Conservation (phyloP, 2,888 invertebrate species). For the Lumbricus terrestris region DNA sequence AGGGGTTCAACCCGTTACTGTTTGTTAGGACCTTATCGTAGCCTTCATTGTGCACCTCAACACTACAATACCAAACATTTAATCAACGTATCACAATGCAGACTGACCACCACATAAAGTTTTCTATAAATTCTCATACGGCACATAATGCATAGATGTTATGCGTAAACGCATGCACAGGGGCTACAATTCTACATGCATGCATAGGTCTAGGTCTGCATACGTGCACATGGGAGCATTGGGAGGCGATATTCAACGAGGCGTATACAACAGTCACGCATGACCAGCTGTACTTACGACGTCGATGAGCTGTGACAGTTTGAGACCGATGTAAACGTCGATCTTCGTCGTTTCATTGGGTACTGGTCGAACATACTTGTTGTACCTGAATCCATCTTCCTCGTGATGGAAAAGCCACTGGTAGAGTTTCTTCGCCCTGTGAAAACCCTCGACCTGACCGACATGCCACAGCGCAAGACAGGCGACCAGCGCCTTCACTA, state of each 20-base stretch:
- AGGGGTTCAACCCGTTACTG: too few species aligned
- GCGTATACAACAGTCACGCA: neutral
- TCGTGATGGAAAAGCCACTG: slow-evolving; percentile 22
- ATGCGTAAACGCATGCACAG: too few species aligned
- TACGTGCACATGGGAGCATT: neutral
- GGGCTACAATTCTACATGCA: too few species aligned
- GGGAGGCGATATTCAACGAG: neutral
- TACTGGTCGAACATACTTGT: slow-evolving; percentile 34
- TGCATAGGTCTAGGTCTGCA: neutral
- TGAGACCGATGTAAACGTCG: slow-evolving; percentile 31
- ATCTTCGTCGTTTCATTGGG: slow-evolving; percentile 28
- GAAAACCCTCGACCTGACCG: slow-evolving; percentile 11
- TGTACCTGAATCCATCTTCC: slow-evolving; percentile 25
- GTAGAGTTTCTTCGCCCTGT: slow-evolving; percentile 31
- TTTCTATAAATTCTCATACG: neutral
- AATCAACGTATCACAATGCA: too few species aligned
- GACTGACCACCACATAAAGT: too few species aligned
- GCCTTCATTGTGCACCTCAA: too few species aligned
- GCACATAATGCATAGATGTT: neutral
- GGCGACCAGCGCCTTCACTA: neutral
- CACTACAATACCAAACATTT: too few species aligned
- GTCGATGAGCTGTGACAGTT: slow-evolving; percentile 36
- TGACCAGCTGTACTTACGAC: slow-evolving; percentile 37
- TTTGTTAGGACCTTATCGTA: too few species aligned
- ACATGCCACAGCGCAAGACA: neutral